phyloP scores from a whole-genome alignment of 2,113 vertebrate species.

The Sander lucioperca region DNA sequence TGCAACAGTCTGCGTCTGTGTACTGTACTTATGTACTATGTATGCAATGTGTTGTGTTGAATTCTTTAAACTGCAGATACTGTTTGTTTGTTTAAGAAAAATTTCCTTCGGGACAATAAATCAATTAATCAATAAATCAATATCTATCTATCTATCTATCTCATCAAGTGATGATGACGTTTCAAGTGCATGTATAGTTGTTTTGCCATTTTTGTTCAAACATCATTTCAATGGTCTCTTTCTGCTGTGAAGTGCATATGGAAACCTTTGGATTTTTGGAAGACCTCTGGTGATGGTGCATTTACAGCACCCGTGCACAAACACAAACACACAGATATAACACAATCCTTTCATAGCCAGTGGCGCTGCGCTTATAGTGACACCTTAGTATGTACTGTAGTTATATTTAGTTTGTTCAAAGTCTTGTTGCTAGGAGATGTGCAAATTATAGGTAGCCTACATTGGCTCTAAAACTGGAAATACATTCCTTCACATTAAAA shows the following conservation, averaged over 20 bases:
- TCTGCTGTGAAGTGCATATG: background rate
- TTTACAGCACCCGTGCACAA: background rate
- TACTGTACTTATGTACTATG: no score
- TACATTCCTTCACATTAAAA: slow-evolving; percentile 72
- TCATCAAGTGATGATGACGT: background rate
- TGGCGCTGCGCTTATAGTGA: slow-evolving; percentile 52
- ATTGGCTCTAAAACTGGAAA: slow-evolving; percentile 71
- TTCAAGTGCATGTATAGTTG: background rate
- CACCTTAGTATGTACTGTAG: slow-evolving; percentile 68
- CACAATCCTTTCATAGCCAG: slow-evolving; percentile 37
- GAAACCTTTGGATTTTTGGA: background rate
- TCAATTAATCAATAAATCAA: no score
- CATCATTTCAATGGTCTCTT: background rate
- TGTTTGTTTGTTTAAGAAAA: no score
- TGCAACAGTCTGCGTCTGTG: no score
- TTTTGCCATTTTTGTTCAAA: background rate
- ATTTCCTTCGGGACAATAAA: no score
- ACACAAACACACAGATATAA: slow-evolving; percentile 3
- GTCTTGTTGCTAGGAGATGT: slow-evolving; percentile 85
- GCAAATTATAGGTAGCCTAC: slow-evolving; percentile 78
- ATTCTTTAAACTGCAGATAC: no score
- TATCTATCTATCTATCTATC: no score
- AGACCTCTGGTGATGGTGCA: slow-evolving; percentile 2
- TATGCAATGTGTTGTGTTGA: no score
- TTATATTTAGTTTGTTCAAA: slow-evolving; percentile 84